Base-by-base conservation (phyloP, 2,113 vertebrate species). In the Myrmecophaga tridactyla region DNA sequence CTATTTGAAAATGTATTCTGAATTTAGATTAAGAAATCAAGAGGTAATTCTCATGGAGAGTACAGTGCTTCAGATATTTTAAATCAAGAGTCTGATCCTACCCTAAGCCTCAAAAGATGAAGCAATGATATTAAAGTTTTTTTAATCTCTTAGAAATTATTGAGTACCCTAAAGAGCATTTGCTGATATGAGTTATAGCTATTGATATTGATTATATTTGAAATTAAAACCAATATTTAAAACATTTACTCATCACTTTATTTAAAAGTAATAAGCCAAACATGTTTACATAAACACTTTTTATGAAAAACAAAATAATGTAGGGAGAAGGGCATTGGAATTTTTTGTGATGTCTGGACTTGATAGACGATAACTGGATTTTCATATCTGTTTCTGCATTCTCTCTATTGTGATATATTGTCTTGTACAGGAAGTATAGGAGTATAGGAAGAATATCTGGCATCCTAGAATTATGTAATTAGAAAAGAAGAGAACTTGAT, bases 81-180 rank as follows among this genome's bases (percentile, higher is more conserved):
- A 80, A 83, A 78, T 46, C 34, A 82, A 93, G 58, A n/a, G 43
- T 77, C 31, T 41, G 76, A 53, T 86, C 41, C 23, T 17, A 41
- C 10, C 27, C 51, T 89, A 85, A 84, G 41, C 46, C 81, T 75
- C 14, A 4, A 6, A 46, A 48, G 67, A 69, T 12, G 65, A 83
- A 89, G 72, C n/a, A 51, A 36, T 67, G 15, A 89, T 86, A 89
- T 88, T 86, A 58, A 87, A 87, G 41, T 51, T 43, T 90, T n/a
- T 75, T 77, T 58, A 76, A 82, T 70, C 76, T 70, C 76, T 86
- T 67, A 69, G 63, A 86, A 88, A 92, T 36, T 48, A 76, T 15
- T 75, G 70, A 69, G 46, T 14, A 43, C 0, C 3, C 53, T 23
- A 39, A 63, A 56, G 86, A 53, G 65, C 31, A 87, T 87, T 86